Conservation (phyloP, 2,888 invertebrate species). For the Drosophila conformis region DNA sequence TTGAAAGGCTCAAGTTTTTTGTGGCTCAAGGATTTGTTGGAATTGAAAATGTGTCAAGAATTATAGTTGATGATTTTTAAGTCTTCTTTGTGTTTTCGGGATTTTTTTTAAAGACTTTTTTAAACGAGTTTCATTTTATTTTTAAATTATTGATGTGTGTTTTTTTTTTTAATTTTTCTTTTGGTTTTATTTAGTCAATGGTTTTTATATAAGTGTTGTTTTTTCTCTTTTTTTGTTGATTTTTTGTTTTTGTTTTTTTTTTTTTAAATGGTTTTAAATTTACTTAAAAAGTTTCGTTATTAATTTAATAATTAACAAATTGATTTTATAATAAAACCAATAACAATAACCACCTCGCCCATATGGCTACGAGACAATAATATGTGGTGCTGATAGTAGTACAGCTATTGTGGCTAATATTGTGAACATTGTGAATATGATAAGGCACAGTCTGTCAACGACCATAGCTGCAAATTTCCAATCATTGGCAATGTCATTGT, state of each 20-base stretch:
- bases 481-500: slow-evolving; percentile 97
- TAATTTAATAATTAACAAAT: slow-evolving; percentile 86
- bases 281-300: slow-evolving; percentile 86
- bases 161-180: slow-evolving; percentile 48
- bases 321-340: slow-evolving; percentile 86
- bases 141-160: slow-evolving; percentile 65
- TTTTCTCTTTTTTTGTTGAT: slow-evolving; percentile 67
- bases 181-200: slow-evolving; percentile 71
- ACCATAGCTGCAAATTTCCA: slow-evolving; percentile 99
- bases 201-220: slow-evolving; percentile 66
- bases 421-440: slow-evolving; percentile 99
- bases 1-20: slow-evolving; percentile 26
- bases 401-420: slow-evolving; percentile 98
- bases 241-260: slow-evolving; percentile 63
- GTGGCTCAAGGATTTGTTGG: slow-evolving; percentile 44
- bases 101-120: slow-evolving; percentile 56
- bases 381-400: slow-evolving; percentile 97
- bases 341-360: slow-evolving; percentile 86
- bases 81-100: slow-evolving; percentile 46
- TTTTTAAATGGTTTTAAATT: slow-evolving; percentile 71
- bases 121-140: slow-evolving; percentile 57
- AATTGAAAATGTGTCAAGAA: slow-evolving; percentile 66
- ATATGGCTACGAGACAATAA: slow-evolving; percentile 86
- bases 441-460: slow-evolving; percentile 99
- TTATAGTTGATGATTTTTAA: slow-evolving; percentile 54